phyloP scores from a whole-genome alignment of 2,797 vertebrate genomes.

The Galaxias olidus region DNA sequence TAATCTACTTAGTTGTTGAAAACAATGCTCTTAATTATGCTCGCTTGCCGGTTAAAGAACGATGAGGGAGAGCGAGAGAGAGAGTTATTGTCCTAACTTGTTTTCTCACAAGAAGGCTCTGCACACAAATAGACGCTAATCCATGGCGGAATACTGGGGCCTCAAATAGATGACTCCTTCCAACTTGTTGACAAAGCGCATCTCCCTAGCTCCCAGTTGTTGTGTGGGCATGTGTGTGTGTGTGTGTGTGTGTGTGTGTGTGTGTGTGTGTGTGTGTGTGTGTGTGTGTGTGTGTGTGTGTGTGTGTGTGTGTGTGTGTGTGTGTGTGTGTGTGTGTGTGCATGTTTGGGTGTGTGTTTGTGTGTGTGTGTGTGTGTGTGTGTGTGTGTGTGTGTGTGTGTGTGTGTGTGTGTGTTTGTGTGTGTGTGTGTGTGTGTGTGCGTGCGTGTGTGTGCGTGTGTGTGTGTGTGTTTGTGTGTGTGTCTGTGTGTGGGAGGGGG shows the following conservation, averaged over 20 bases:
- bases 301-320: conserved; percentile 12
- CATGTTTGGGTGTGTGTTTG: not conserved
- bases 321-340: conserved; percentile 23
- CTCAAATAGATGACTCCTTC: conserved; percentile 70
- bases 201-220: conserved; percentile 62
- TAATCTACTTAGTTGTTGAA: too few species aligned
- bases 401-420: not conserved
- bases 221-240: conserved; percentile 2
- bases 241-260: conserved; percentile 18
- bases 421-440: conserved; percentile 3
- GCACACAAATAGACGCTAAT: conserved; percentile 66
- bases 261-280: conserved; percentile 8
- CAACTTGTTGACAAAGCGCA: conserved; percentile 76
- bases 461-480: conserved; percentile 27
- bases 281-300: not conserved
- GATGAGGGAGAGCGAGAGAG: conserved; percentile 14
- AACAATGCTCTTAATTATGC: too few species aligned
- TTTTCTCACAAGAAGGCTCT: conserved; percentile 56
- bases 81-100: conserved; percentile 51
- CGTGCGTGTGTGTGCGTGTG: conserved; percentile 32
- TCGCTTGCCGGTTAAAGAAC: too few species aligned
- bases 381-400: conserved; percentile 6
- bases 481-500: conserved; percentile 25
- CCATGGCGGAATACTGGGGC: conserved; percentile 70
- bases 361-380: conserved; percentile 1